A percentile compares a stretch with the other conserved stretches of the same genome.
Evolutionary conservation across 2,797 vertebrate genomes (phyloP).

Genomic region (Mormyrops boulengeri): DNA sequence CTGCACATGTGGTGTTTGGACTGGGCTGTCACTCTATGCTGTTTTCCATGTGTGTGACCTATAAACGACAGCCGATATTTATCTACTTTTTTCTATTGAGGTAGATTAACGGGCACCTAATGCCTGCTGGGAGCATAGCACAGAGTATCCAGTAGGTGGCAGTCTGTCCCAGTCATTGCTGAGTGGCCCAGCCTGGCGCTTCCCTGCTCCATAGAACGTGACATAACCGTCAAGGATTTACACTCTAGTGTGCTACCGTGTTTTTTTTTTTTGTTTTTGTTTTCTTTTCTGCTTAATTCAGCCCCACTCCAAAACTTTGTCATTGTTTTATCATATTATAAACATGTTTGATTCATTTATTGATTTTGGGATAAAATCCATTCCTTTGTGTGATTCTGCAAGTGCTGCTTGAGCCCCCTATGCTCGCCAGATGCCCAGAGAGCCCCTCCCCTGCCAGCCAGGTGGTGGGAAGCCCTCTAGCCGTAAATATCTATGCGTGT

Average conservation of each 20-base stretch:
- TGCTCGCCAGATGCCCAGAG: background rate
- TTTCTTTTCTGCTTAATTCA: background rate
- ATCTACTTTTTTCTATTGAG: background rate
- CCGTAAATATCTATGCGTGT: background rate
- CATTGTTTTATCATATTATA: background rate
- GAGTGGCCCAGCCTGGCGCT: background rate
- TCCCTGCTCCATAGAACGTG: background rate
- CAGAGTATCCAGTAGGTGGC: slow-evolving; percentile 18
- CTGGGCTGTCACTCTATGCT: background rate
- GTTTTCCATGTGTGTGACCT: background rate
- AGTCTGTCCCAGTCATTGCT: background rate
- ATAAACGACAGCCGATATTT: background rate
- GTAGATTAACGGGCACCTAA: background rate
- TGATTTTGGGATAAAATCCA: background rate
- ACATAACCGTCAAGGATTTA: background rate
- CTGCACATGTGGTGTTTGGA: background rate
- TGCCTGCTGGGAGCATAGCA: background rate
- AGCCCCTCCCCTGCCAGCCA: background rate
- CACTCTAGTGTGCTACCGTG: background rate
- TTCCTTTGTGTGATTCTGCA: background rate
- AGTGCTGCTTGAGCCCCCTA: background rate
- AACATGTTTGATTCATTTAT: background rate
- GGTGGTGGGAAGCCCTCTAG: background rate
- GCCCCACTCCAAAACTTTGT: background rate
- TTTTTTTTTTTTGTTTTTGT: background rate